Percentiles rank a stretch among this genome's conserved stretches.
phyloP scores from a whole-genome alignment of 2,888 invertebrate species.

The Xanthorhoe spadicearia region DNA sequence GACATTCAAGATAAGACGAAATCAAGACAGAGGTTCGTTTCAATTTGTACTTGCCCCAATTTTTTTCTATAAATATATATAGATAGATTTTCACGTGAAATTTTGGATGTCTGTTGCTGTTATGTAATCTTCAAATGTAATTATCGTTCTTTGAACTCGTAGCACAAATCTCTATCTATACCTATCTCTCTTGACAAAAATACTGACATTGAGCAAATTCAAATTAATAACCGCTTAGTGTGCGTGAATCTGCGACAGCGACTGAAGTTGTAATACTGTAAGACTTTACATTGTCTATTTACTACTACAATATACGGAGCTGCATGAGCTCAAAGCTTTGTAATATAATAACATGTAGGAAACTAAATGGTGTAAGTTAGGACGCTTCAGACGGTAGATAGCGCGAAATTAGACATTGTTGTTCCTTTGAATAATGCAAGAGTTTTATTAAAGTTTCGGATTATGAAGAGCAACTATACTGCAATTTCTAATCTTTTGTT shows the following conservation, averaged over 20 bases:
- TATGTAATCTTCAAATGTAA: too few relatives aligned
- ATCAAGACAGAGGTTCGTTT: too few relatives aligned
- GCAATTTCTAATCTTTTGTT: neutral
- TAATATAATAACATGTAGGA: conserved; percentile 30
- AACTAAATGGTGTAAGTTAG: conserved; percentile 34
- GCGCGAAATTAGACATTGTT: conserved; percentile 29
- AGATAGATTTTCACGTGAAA: too few relatives aligned
- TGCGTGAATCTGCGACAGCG: neutral
- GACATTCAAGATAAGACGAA: too few relatives aligned
- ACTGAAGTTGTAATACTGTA: conserved; percentile 10
- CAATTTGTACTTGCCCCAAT: too few relatives aligned
- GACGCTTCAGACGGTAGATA: conserved; percentile 26
- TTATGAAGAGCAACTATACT: neutral
- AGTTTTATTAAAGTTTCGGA: conserved; percentile 6
- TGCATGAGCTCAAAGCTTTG: conserved; percentile 32
- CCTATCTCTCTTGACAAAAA: too few relatives aligned
- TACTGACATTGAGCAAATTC: too few relatives aligned
- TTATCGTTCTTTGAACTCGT: too few relatives aligned
- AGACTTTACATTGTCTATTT: neutral
- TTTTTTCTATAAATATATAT: too few relatives aligned
- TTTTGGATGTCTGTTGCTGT: too few relatives aligned
- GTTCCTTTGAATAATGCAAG: conserved; percentile 24
- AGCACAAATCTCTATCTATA: too few relatives aligned
- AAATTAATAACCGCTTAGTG: neutral
- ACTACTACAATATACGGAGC: conserved; percentile 14